A percentile compares a stretch with the other conserved stretches of the same genome.
Conservation (phyloP, 2,113 vertebrate genomes). For the Genyomyrus donnyi region DNA sequence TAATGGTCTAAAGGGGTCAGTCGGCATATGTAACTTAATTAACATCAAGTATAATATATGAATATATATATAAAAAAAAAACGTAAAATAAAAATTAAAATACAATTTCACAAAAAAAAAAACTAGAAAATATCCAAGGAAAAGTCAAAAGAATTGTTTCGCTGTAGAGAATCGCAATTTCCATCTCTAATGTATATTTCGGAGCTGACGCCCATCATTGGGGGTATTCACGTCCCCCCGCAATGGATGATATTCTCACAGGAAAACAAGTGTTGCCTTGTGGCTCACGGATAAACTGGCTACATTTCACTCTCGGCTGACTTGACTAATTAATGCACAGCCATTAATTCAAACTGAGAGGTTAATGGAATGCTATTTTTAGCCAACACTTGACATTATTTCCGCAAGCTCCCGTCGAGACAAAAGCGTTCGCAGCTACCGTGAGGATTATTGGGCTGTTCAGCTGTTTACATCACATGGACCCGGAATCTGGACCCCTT, state of each 20-base stretch:
- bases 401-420: constrained; percentile 15
- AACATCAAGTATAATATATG: neutral
- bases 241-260: constrained; percentile 27
- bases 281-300: constrained; percentile 39
- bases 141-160: neutral
- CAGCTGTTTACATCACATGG: constrained; percentile 24
- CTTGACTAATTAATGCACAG: constrained; percentile 49
- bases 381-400: constrained; percentile 24
- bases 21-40: neutral
- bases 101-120: neutral
- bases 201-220: neutral
- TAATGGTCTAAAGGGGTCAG: neutral
- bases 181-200: neutral
- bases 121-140: neutral
- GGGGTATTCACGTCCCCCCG: neutral
- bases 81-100: neutral
- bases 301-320: constrained; percentile 49
- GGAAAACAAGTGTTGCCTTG: constrained; percentile 37
- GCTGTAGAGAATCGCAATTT: neutral
- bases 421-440: constrained; percentile 11
- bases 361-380: constrained; percentile 57
- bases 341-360: constrained; percentile 43
- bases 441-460: neutral
- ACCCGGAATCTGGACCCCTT: neutral
- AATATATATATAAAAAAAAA: neutral